Base-by-base conservation (phyloP, 2,888 invertebrate genomes). In the Lasioglossum marginatum region DNA sequence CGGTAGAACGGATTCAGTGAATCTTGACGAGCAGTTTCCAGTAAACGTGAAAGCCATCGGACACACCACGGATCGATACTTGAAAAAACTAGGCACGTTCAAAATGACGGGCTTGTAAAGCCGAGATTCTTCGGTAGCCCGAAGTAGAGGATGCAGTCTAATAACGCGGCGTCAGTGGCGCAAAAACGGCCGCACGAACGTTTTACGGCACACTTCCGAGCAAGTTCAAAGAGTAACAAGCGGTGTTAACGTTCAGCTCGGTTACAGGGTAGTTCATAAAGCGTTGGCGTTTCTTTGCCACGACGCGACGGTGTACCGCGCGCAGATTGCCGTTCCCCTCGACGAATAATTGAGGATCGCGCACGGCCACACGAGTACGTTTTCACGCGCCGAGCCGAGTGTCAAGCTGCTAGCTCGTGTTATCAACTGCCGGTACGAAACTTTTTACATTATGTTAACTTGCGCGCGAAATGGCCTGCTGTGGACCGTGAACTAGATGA, bases 381-480 rank as follows among this genome's bases (percentile, higher is more conserved):
- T 63, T 63, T 19, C 63, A 31, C 31, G 63, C 19, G 31, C 16
- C 16, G 16, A 63, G 31, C 63, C 63, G 31, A 63, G 31, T 63
- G 63, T 31, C 63, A 63, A 31, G 63, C 63, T 63, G 63, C 23
- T 37, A 34, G 70, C 88, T 77, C 68, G 73, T 52, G 85, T 83
- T 91, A 90, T 86, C 87, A 80, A 88, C 80, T 80, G 57, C 70
- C 60, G 66, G 45, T 72, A 60, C n/a, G 23, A 90, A 91, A 91
- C 77, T 91, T 91, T 91, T 88, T 87, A 89, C 91, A 89, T 91
- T 91, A 90, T 86, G 91, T 91, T 85, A 91, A 92, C 82, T 88
- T 87, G 68, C 63, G 91, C 88, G 85, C 82, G 83, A 92, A 89
- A 92, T 88, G 85, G 89, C 84, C 84, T 71, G 57, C 74, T 73